These are phyloP conservation scores for Araneus ventricosus DNA, from an alignment of 1,140 invertebrate genomes.

Conservation along the genomic window DNA sequence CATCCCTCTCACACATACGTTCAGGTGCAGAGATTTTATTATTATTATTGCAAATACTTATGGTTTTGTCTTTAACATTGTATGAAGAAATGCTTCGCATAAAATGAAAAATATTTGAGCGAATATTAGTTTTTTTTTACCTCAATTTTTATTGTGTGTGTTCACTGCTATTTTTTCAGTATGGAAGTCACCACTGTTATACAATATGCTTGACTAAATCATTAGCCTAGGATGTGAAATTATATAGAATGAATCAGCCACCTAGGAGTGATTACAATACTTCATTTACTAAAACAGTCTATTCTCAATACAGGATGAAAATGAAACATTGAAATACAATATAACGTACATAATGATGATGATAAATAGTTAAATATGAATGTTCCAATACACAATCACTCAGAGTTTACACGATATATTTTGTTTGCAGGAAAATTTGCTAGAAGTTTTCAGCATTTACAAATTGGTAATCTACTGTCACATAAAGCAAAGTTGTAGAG, in stretches of 20 bases:
- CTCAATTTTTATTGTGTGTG: too few species aligned
- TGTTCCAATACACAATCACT: neutral
- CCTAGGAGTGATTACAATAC: neutral
- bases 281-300: constrained; percentile 17
- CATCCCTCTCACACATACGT: too few species aligned
- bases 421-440: constrained; percentile 1
- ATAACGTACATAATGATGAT: constrained; percentile 19
- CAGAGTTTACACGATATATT: constrained; percentile 20
- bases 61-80: too few species aligned
- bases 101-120: too few species aligned
- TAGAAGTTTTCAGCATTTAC: neutral
- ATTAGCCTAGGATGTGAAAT: too few species aligned
- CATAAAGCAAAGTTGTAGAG: neutral
- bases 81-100: too few species aligned
- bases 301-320: constrained; percentile 17
- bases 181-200: too few species aligned
- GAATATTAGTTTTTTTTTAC: too few species aligned
- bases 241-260: neutral
- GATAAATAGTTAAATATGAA: neutral
- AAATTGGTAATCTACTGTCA: neutral
- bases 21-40: too few species aligned
- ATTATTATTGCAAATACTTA: too few species aligned
- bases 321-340: constrained; percentile 7
- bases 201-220: too few species aligned
- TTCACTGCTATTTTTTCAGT: too few species aligned